phyloP scores from a whole-genome alignment of 2,113 vertebrate species.

The Coregonus clupeaformis region DNA sequence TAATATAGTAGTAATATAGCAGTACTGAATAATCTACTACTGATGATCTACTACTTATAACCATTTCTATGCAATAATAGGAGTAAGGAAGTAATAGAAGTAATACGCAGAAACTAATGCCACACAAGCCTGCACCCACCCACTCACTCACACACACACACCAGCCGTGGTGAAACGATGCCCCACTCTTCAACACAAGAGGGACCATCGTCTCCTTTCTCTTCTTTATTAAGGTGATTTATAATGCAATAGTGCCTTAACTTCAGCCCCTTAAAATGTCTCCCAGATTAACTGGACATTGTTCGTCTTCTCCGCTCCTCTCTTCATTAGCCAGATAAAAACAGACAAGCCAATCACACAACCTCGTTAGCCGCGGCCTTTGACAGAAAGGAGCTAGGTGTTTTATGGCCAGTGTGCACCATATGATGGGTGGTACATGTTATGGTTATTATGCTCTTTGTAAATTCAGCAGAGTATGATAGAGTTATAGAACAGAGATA shows the following conservation, averaged over 20 bases:
- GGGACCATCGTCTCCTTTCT: not conserved
- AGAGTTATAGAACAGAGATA: not conserved
- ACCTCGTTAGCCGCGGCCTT: not conserved
- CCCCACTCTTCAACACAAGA: no score
- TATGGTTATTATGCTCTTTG: not conserved
- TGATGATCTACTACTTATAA: no score
- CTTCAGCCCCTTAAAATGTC: constrained; percentile 7
- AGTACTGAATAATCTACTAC: no score
- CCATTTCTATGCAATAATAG: not conserved
- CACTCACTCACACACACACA: not conserved
- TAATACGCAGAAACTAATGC: no score
- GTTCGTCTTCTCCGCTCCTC: not conserved
- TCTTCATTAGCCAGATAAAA: constrained; percentile 7
- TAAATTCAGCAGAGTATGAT: not conserved
- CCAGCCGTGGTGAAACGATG: not conserved
- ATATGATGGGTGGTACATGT: not conserved
- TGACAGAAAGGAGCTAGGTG: not conserved
- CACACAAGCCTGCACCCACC: not conserved
- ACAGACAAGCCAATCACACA: not conserved
- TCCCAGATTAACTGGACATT: constrained; percentile 8
- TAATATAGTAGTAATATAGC: no score
- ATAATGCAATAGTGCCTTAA: constrained; percentile 3
- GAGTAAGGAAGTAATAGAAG: no score
- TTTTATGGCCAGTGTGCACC: not conserved
- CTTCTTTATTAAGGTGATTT: not conserved